Conservation (phyloP, 2,797 vertebrate genomes). For the Amazona ochrocephala region DNA sequence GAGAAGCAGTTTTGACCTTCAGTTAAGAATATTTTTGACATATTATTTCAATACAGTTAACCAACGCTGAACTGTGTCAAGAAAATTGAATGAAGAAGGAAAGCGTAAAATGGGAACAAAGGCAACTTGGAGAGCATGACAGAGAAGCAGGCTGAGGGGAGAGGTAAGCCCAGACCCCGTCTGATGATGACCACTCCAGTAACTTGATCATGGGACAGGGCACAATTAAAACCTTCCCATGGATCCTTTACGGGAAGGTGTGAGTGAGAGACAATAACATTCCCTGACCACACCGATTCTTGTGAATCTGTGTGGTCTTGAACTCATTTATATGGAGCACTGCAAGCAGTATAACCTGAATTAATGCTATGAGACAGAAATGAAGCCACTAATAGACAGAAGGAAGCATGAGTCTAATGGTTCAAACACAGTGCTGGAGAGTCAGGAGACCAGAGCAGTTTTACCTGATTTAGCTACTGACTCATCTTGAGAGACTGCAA, state of each 20-base stretch:
- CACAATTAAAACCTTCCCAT: conserved; percentile 18
- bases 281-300: neutral
- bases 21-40: conserved; percentile 13
- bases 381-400: conserved; percentile 61
- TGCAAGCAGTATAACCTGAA: conserved; percentile 57
- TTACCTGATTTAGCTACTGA: conserved; percentile 61
- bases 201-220: neutral
- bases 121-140: neutral
- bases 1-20: conserved; percentile 6
- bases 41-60: conserved; percentile 29
- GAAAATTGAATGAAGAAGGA: neutral
- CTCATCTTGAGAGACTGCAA: conserved; percentile 39
- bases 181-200: neutral
- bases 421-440: conserved; percentile 48
- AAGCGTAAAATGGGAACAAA: neutral
- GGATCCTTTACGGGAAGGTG: neutral
- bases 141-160: neutral
- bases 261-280: neutral
- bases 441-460: conserved; percentile 65
- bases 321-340: conserved; percentile 55
- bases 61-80: neutral
- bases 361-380: conserved; percentile 66
- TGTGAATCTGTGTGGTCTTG: conserved; percentile 52
- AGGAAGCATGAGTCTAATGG: conserved; percentile 64
- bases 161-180: neutral